Evolutionary conservation across 92 coral and sea anemone genomes (phyloP), one percentile per base, ranked within the genome.

Genomic region (Phymanthus crucifer): DNA sequence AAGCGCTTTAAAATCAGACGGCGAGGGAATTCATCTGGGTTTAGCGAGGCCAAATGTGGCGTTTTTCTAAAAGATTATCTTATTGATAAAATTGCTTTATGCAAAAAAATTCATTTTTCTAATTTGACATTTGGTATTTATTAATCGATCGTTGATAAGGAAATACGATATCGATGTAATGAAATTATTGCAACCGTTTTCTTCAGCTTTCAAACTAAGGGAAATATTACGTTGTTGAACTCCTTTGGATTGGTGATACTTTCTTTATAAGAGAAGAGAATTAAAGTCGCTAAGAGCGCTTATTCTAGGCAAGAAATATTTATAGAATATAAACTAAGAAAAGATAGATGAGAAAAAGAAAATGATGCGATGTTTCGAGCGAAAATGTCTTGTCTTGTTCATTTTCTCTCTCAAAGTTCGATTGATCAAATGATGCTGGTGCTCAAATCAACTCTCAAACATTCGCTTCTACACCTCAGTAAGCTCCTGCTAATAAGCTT

Each of bases 161-260:
- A 24, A 61, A 24, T 61, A 27, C 34, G 27, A 61, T 61, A 61
- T 61, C 68, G 68, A 61, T 61, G 68, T 61, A 61, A 61, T 61
- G 29, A 61, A 61, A 61, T 61, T 61, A 61, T 24, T 29, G 29
- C 8, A 24, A 24, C 33, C 68, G 68, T 61, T 61, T 61, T 27
- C 18, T 61, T 3, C n/a, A n/a, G n/a, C n/a, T 12, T 27, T 61
- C 3, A 27, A 29, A 61, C 23, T 24, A 61, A 29, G 4, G 36
- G 66, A 3, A 7, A 27, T 16, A 61, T 26, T 61, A 29, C 10
- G 26, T 6, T 61, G 13, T 10, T 29, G 7, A 54, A 27, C 34
- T 19, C 16, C 29, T 10, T 61, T 29, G 68, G 27, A 26, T 61
- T 61, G 1, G 33, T 24, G 29, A 61, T n/a, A 7, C 68, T 17